phyloP scores from a whole-genome alignment of 2,113 vertebrate genomes.

The Monopterus albus region DNA sequence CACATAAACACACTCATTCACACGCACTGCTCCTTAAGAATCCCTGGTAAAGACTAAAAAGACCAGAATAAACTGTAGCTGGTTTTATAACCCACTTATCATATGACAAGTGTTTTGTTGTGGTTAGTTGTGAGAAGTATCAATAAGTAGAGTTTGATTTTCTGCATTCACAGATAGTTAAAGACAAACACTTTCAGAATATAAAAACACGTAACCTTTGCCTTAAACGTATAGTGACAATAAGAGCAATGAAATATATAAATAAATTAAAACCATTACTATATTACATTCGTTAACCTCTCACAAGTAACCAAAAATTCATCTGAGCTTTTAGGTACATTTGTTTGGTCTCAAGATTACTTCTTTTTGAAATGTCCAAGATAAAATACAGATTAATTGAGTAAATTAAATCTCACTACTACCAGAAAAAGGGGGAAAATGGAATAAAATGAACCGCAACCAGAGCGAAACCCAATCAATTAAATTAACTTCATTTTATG shows the following conservation, averaged over 20 bases:
- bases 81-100: not conserved
- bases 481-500: constrained; percentile 8
- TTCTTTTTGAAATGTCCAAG: constrained; percentile 9
- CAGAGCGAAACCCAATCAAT: constrained; percentile 6
- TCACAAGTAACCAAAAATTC: constrained; percentile 28
- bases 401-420: constrained; percentile 23
- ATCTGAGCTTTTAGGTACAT: constrained; percentile 48
- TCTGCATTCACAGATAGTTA: constrained; percentile 25
- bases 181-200: constrained; percentile 30
- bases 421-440: constrained; percentile 14
- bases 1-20: constrained; percentile 36
- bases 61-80: not conserved
- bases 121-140: constrained; percentile 11
- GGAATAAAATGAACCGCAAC: not conserved
- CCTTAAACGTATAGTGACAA: constrained; percentile 46
- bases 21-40: constrained; percentile 19
- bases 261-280: constrained; percentile 66
- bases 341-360: constrained; percentile 50
- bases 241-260: constrained; percentile 54
- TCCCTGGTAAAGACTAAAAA: constrained; percentile 26
- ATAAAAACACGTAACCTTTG: constrained; percentile 24
- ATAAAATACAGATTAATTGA: constrained; percentile 11
- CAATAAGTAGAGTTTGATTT: constrained; percentile 9
- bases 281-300: constrained; percentile 50
- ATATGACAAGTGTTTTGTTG: constrained; percentile 13